Evolutionary conservation across 2,113 vertebrate genomes (phyloP).

Genomic region (Colistium nudipinnis): DNA sequence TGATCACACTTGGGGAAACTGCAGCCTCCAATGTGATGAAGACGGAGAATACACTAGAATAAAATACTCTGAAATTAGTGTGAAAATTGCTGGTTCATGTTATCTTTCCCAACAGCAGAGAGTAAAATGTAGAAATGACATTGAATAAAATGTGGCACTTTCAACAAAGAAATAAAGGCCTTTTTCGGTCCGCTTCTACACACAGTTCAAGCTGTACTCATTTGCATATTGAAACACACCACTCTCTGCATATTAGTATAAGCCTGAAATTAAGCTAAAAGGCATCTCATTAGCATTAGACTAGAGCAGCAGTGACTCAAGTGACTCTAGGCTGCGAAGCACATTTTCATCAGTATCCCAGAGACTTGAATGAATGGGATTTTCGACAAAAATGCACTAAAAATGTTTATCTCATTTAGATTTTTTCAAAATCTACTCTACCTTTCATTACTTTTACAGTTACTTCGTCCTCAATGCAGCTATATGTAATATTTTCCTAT

Average conservation of each 20-base stretch:
- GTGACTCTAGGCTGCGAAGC: not conserved
- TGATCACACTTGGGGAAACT: slow-evolving; percentile 43
- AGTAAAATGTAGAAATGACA: too few relatives aligned
- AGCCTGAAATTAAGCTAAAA: not conserved
- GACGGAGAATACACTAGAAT: not conserved
- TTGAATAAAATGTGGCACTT: not conserved
- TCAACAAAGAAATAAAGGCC: not conserved
- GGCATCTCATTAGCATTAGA: not conserved
- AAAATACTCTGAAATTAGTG: not conserved
- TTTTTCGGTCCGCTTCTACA: too few relatives aligned
- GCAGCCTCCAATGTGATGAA: not conserved
- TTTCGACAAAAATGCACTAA: not conserved
- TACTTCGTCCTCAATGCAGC: not conserved
- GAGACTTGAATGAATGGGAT: not conserved
- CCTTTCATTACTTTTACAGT: not conserved
- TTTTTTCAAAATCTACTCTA: not conserved
- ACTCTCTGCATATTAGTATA: not conserved
- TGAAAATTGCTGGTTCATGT: not conserved
- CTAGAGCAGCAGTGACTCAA: not conserved
- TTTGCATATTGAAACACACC: slow-evolving; percentile 12
- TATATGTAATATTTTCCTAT: not conserved
- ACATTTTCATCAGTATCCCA: not conserved
- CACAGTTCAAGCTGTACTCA: not conserved
- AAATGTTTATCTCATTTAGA: not conserved
- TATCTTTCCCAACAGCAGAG: not conserved